Base-by-base conservation (phyloP, 2,113 vertebrate species). In the Xyrauchen texanus region DNA sequence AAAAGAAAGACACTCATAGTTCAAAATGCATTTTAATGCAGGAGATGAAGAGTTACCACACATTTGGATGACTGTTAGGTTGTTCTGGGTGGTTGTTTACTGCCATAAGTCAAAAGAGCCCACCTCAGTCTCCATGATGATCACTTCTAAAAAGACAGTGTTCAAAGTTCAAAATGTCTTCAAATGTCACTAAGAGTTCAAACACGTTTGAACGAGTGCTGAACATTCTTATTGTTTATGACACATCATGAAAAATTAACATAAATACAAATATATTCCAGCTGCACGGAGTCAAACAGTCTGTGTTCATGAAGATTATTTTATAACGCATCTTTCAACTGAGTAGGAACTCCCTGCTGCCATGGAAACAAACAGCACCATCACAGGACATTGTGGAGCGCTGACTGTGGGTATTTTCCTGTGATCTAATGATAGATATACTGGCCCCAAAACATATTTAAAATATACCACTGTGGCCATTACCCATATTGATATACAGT, bases 341-440 rank as follows among this genome's bases (percentile, higher is more conserved):
- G 47, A 77, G 81, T 66, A 78, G 83, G 81, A 82, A 89, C 88
- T 85, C 87, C 78, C 49, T 3, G 83, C 85, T 83, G 84, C 78
- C 78, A 16, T 15, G 45, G 85, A 70, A 82, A 89, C 84, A 49
- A 79, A 81, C 72, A 76, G 42, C 68, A 34, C 21, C 21, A 82
- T 77, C 86, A 87, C 86, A 88, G 47, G 73, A 77, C 81, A 70
- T 78, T 11, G 76, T 72, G 60, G 49, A 45, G 2, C 16, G 67
- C 78, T 69, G 75, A 81, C 70, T 70, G 67, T 4, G 55, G 55
- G 55, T 15, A n/a, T n/a, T 58, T n/a, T n/a, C 55, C 15, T 58
- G 7, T 6, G 7, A 15, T 58, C 7, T 58, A n/a, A 58, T n/a
- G 13, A 58, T 6, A 58, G 55, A 58, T n/a, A 58, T 2, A 58